These are phyloP conservation scores for Coptodon rendalli DNA, from an alignment of 2,113 vertebrate genomes.

Conservation along the genomic window DNA sequence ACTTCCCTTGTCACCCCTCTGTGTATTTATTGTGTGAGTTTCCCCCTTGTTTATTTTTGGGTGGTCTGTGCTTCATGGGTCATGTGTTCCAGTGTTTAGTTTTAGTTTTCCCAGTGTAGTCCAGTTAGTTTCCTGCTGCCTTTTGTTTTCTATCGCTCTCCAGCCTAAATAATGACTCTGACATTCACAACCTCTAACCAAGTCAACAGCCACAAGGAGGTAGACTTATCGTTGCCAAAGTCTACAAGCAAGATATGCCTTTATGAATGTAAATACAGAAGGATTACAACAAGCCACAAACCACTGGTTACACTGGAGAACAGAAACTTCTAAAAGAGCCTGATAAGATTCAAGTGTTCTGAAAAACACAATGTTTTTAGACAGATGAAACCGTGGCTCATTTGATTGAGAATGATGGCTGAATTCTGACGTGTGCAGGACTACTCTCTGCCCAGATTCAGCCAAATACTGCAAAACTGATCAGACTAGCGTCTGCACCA, in stretches of 20 bases:
- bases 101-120: neutral
- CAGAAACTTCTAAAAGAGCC: neutral
- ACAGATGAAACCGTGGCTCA: neutral
- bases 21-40: neutral
- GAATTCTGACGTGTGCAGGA: rapidly evolving
- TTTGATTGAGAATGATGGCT: neutral
- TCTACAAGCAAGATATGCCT: neutral
- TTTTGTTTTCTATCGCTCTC: neutral
- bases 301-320: neutral
- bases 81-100: neutral
- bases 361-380: neutral
- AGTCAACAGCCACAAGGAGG: neutral
- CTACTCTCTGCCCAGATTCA: neutral
- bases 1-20: neutral
- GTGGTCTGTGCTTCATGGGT: neutral
- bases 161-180: neutral
- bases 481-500: neutral
- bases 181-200: neutral
- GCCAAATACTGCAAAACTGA: neutral
- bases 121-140: neutral
- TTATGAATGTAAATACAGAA: neutral
- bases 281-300: neutral
- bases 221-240: neutral
- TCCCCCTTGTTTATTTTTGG: neutral
- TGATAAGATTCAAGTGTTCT: neutral